A percentile compares a stretch with the other conserved stretches of the same genome.
phyloP scores from a whole-genome alignment of 2,797 vertebrate genomes.

The Halcyon chelicuti region DNA sequence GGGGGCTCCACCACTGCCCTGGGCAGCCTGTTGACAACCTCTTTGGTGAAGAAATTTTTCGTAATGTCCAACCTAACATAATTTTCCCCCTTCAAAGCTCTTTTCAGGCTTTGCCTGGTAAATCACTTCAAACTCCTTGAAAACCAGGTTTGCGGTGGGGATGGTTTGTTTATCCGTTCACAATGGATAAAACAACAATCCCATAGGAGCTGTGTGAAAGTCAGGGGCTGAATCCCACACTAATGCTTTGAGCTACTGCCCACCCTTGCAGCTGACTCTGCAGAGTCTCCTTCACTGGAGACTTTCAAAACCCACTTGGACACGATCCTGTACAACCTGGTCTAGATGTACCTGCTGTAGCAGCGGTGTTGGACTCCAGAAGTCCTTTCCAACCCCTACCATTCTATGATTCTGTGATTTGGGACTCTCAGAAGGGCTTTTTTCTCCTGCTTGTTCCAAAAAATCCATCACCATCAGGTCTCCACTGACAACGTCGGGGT shows the following conservation, averaged over 20 bases:
- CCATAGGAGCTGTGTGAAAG: background rate
- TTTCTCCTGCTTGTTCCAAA: background rate
- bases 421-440: fast-evolving
- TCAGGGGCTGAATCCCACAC: background rate
- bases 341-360: too few species aligned
- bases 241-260: background rate
- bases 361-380: too few species aligned
- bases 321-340: too few species aligned
- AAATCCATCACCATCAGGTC: background rate
- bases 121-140: background rate
- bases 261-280: background rate
- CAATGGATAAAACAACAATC: fast-evolving
- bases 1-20: background rate
- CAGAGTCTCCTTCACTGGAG: too few species aligned
- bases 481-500: background rate
- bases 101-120: background rate
- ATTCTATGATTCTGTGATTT: background rate
- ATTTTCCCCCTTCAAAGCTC: background rate
- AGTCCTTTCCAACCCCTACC: too few species aligned
- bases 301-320: too few species aligned
- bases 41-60: background rate
- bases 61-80: too few species aligned
- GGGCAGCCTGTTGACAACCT: background rate
- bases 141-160: background rate
- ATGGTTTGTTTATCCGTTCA: background rate